These are phyloP conservation scores for Alentia gelatinosa DNA, from an alignment of 2,888 invertebrate species.

Conservation along the genomic window DNA sequence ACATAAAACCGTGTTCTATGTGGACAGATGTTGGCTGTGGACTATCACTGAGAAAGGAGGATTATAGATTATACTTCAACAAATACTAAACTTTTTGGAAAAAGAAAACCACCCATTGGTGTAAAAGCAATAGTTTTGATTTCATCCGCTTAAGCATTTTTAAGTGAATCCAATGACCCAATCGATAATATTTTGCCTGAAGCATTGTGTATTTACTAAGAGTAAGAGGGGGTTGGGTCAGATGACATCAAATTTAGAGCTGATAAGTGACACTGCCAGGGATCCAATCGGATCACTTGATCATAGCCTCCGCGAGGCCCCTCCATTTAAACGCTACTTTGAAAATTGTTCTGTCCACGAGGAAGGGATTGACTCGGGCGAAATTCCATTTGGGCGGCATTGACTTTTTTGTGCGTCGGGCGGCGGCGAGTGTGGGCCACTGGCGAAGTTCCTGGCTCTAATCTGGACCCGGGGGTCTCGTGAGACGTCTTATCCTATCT, in stretches of 20 bases:
- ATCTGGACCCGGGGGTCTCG: neutral
- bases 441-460: neutral
- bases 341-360: slow-evolving; percentile 16
- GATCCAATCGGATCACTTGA: neutral
- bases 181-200: neutral
- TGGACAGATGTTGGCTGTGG: too few relatives aligned
- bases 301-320: neutral
- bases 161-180: neutral
- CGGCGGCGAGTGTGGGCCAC: neutral
- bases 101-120: too few relatives aligned
- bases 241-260: neutral
- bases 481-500: neutral
- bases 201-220: neutral
- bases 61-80: too few relatives aligned
- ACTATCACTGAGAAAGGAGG: too few relatives aligned
- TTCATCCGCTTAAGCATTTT: too few relatives aligned
- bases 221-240: neutral
- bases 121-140: too few relatives aligned
- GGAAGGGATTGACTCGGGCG: slow-evolving; percentile 16
- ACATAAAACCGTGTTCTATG: too few relatives aligned
- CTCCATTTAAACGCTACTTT: neutral
- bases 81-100: too few relatives aligned
- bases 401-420: neutral
- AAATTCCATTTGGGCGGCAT: neutral
- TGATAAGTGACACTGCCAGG: neutral